Conservation (phyloP, 2,888 invertebrate species). For the Syritta pipiens region DNA sequence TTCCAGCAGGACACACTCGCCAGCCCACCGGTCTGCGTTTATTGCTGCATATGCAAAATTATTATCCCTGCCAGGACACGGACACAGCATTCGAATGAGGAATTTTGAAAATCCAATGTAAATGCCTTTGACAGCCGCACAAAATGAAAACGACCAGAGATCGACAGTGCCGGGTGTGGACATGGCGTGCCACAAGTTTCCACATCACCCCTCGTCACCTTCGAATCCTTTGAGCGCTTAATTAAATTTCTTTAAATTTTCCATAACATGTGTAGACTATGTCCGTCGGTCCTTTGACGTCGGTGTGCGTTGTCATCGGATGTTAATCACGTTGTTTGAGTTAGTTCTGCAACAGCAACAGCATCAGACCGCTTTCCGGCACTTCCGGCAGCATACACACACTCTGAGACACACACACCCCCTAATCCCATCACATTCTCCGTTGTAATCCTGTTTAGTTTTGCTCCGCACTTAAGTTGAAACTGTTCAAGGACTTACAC, state of each 20-base stretch:
- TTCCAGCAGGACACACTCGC: not conserved
- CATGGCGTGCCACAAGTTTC: not conserved
- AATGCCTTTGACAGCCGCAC: conserved; percentile 17
- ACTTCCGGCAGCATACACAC: conserved; percentile 5
- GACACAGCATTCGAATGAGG: conserved; percentile 6
- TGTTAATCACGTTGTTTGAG: not conserved
- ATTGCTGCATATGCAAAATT: conserved; percentile 1
- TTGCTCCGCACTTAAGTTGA: conserved; percentile 15
- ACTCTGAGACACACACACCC: too few species aligned
- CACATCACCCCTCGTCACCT: not conserved
- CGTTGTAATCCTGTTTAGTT: conserved; percentile 39
- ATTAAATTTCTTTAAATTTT: conserved; percentile 32
- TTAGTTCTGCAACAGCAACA: not conserved
- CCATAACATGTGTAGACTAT: not conserved
- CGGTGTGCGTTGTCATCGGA: not conserved
- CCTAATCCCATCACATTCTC: conserved; percentile 45
- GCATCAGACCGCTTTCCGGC: not conserved
- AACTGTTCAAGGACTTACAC: conserved; percentile 30
- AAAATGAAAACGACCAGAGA: not conserved
- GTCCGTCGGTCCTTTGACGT: not conserved
- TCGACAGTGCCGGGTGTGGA: not conserved
- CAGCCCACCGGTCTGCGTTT: too few species aligned
- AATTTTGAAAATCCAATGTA: conserved; percentile 12
- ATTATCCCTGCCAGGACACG: conserved; percentile 5
- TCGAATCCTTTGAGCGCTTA: conserved; percentile 4